A percentile compares a stretch with the other conserved stretches of the same genome.
phyloP scores from a whole-genome alignment of 2,113 vertebrate genomes.

The Motacilla alba region DNA sequence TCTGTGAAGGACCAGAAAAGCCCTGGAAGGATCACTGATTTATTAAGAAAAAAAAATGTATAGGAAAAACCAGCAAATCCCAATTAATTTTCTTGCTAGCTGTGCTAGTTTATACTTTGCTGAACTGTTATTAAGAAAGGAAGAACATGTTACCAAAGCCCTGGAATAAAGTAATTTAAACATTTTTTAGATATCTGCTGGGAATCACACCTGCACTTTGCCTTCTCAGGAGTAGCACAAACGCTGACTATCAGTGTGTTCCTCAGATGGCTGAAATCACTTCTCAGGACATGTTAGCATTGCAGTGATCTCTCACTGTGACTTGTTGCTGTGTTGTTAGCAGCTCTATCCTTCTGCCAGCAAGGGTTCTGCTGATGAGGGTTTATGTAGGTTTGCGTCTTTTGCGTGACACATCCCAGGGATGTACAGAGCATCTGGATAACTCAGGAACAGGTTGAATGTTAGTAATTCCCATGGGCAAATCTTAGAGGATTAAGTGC shows the following conservation, averaged over 20 bases:
- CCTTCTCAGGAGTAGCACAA: background rate
- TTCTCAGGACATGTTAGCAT: background rate
- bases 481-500: background rate
- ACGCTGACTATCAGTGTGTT: rapidly evolving
- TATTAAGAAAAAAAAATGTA: background rate
- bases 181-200: background rate
- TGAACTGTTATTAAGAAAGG: background rate
- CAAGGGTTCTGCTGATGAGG: background rate
- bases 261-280: background rate
- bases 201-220: background rate
- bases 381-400: background rate
- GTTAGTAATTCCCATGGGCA: background rate
- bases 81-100: background rate
- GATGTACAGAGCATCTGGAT: background rate
- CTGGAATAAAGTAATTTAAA: background rate
- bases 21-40: background rate
- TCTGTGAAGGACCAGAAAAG: background rate
- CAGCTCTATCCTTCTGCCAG: background rate
- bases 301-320: background rate
- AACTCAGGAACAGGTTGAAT: background rate
- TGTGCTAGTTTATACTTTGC: background rate
- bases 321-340: background rate
- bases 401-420: background rate
- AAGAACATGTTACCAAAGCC: background rate
- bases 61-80: background rate